Evolutionary conservation across 2,888 invertebrate species (phyloP).

Genomic region (Loripinus fragilis): DNA sequence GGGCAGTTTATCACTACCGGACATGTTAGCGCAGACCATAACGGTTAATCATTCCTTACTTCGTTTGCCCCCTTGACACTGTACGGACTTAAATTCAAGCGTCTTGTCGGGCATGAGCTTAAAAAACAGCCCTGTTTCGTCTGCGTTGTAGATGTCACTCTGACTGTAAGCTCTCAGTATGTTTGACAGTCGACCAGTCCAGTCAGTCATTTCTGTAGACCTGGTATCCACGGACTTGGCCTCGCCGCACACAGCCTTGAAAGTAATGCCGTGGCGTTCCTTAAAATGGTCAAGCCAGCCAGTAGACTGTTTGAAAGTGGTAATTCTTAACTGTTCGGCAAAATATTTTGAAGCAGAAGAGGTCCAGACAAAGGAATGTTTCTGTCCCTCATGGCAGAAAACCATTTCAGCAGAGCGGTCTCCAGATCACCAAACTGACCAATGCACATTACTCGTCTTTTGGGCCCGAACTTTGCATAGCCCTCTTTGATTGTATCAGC

Average conservation of each 20-base stretch:
- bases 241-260: conserved; percentile 50
- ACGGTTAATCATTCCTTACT: conserved; percentile 59
- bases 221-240: conserved; percentile 40
- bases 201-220: conserved; percentile 29
- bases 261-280: conserved; percentile 45
- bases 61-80: too few species aligned
- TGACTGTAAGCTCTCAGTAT: too few species aligned
- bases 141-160: conserved; percentile 55
- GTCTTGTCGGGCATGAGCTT: conserved; percentile 51
- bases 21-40: conserved; percentile 56
- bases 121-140: conserved; percentile 63
- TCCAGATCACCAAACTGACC: too few species aligned
- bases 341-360: conserved; percentile 29
- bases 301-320: conserved; percentile 37
- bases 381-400: too few species aligned
- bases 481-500: too few species aligned
- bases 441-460: too few species aligned
- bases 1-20: conserved; percentile 49
- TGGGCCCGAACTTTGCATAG: too few species aligned
- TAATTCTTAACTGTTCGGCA: conserved; percentile 26
- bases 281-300: conserved; percentile 51
- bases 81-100: conserved; percentile 47
- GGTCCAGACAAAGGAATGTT: too few species aligned
- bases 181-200: conserved; percentile 24
- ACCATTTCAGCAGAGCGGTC: too few species aligned